Evolutionary conservation across 2,888 invertebrate species (phyloP), one percentile per base, ranked within the genome.

Genomic region (Drosophila sordidula): DNA sequence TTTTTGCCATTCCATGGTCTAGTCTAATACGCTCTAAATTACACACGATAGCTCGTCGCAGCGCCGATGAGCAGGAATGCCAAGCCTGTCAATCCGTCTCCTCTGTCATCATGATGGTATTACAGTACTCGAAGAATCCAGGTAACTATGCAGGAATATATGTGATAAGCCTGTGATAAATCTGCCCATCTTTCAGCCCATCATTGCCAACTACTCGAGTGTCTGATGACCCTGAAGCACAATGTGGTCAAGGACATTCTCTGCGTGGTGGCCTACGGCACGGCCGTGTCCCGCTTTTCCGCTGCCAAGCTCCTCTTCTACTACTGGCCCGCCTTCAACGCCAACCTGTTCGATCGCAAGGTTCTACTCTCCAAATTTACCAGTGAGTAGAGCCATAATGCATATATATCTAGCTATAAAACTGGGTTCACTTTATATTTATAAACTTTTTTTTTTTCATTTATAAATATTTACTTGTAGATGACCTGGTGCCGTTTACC

Each of bases 321-420:
- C 93, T 99, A 99, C 92, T 99, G 99, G 99, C 99, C 99, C 4
- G 97, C 98, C 4, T 96, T 99, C 89, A 98, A 99, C 92, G 97
- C 98, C 25, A 97, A 97, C 90, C 94, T 98, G 6, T 97, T 98
- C 87, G 99, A 99, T 91, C 94, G 98, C 57, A 96, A 97, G 89
- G 96, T 96, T 3, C 94, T 97, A 61, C 95, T 97, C 59, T 96
- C 97, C 89, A 97, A 97, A 93, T 95, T 97, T 89, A 95, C 97
- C 75, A 97, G 97, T 97, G 90, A 93, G 93, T 92, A 41, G 3
- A 29, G 29, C 3, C 9, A 8, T 2, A 29, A 29, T 26, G 6
- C 1, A 6, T 3, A 3, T 3, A 3, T 22, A 22, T 22, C 22
- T 22, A 3, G 2, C 2, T 22, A 22, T 22, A n/a, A n/a, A n/a